Percentiles rank a stretch among this genome's conserved stretches.
phyloP scores from a whole-genome alignment of 2,888 invertebrate genomes.

The Rapana venosa region DNA sequence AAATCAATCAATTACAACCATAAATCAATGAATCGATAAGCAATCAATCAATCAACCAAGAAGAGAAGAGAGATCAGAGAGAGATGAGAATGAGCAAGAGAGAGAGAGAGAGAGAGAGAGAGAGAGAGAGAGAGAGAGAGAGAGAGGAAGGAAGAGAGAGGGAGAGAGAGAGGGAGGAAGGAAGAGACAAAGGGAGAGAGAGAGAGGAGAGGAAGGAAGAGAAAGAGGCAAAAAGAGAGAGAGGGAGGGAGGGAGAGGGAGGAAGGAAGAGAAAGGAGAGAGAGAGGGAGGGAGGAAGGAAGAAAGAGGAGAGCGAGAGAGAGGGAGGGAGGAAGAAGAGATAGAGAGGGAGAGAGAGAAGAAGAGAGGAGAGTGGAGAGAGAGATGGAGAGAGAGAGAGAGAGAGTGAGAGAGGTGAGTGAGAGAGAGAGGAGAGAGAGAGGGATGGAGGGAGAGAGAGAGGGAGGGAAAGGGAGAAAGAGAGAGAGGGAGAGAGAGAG shows the following conservation, averaged over 20 bases:
- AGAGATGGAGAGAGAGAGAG: background rate
- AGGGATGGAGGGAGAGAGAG: background rate
- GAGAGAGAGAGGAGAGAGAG: background rate
- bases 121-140: constrained; percentile 2
- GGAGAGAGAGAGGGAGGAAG: too few relatives aligned
- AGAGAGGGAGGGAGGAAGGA: background rate
- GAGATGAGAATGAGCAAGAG: background rate
- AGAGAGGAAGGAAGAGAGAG: background rate
- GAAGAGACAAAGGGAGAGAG: too few relatives aligned
- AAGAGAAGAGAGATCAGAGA: constrained; percentile 20
- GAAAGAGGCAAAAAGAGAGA: background rate
- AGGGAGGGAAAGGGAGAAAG: background rate
- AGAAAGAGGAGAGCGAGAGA: too few relatives aligned
- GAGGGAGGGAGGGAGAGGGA: background rate
- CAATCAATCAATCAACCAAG: too few relatives aligned
- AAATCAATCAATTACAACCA: too few relatives aligned
- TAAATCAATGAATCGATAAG: too few relatives aligned
- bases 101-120: background rate
- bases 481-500: too few relatives aligned
- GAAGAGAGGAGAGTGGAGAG: background rate
- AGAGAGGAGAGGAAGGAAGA: background rate
- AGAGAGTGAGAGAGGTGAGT: background rate
- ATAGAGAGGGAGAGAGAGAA: too few relatives aligned
- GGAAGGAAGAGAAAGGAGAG: background rate
- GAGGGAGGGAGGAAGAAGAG: too few relatives aligned